Percentiles rank a stretch among this genome's conserved stretches.
Evolutionary conservation across 2,113 vertebrate species (phyloP).

Genomic region (Tragelaphus imberbis): DNA sequence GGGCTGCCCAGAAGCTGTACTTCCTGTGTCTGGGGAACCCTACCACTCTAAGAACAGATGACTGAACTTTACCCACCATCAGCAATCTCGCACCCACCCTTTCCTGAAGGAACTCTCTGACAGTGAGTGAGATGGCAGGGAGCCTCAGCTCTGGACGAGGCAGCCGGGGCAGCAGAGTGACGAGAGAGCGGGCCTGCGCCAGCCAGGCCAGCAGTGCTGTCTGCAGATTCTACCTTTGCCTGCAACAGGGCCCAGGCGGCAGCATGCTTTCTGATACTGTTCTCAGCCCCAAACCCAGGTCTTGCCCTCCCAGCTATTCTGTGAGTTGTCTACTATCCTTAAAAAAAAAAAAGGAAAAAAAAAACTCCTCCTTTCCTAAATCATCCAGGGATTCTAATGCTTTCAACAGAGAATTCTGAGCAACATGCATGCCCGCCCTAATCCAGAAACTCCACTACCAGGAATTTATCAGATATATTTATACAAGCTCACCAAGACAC

Average conservation of each 20-base stretch:
- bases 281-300: neutral
- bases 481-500: neutral
- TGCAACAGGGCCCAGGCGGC: neutral
- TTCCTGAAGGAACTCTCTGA: neutral
- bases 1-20: neutral
- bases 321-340: neutral
- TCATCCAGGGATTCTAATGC: neutral
- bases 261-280: neutral
- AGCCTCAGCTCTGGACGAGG: neutral
- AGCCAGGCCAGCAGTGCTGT: accelerated
- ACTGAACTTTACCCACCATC: neutral
- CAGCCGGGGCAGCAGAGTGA: neutral
- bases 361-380: neutral
- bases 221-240: neutral
- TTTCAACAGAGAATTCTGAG: neutral
- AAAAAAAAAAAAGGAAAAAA: neutral
- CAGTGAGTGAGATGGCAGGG: neutral
- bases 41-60: neutral
- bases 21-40: neutral
- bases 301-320: neutral
- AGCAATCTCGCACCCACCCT: neutral
- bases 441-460: neutral
- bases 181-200: neutral
- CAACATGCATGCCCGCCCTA: neutral
- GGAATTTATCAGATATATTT: neutral